Base-by-base conservation (phyloP, 2,888 invertebrate species). In the Dichetophora obliterata region DNA sequence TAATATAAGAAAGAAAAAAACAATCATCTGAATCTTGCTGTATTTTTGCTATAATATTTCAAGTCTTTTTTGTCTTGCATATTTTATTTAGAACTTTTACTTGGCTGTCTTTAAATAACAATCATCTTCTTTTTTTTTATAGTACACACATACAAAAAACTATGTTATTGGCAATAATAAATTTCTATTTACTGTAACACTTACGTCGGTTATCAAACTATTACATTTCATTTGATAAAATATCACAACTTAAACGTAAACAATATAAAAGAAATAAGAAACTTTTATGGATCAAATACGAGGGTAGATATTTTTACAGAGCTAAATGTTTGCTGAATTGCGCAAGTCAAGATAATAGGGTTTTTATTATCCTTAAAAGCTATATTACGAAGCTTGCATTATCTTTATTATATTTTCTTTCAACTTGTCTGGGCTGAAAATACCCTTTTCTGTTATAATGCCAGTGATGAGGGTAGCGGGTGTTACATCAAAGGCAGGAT, bases 401-500 rank as follows among this genome's bases (percentile, higher is more conserved):
- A 66, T 19, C 6, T 43, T 43, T 0, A 78, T 83, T 57, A 89
- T 88, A 76, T 87, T 86, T 75, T 82, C 84, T 81, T 85, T 86
- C 57, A 89, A 82, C 76, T 86, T 84, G 9, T 90, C 87, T 5
- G 96, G 95, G 80, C 90, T 88, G 85, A 93, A 97, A 1, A 97
- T 95, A 19, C 98, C 99, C 82, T 92, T 92, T 89, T 99, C 98
- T 11, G 99, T 99, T 50, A 99, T 95, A 80, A 99, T 96, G 24
- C 94, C 98, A 76, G 96, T 95, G 81, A 99, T 98, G 48, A 99
- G 91, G 22, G 92, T 90, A 0, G 96, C 96, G 34, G 99, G 99
- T 4, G 99, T 99, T 0, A 99, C 95, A 90, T 99, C 99, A 89
- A 99, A 99, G 0, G 98, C 96, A 71, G 99, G 99, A 91, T 99